Conservation (phyloP, 2,888 invertebrate genomes). For the Zelleria hepariella region DNA sequence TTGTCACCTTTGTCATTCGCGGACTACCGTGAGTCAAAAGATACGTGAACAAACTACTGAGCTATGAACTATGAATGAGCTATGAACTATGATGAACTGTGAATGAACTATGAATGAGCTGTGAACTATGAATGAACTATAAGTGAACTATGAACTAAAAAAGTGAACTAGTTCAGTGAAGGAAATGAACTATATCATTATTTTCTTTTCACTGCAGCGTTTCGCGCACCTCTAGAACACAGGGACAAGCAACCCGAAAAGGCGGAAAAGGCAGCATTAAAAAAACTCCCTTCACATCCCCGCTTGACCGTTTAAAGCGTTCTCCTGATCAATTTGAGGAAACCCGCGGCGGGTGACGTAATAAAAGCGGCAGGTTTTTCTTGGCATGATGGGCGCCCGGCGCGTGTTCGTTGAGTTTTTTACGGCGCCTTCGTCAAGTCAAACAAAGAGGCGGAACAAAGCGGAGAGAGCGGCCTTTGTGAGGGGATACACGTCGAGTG, state of each 20-base stretch:
- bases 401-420: constrained; percentile 40
- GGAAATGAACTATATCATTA: no score
- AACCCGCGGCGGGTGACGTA: constrained; percentile 13
- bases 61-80: no score
- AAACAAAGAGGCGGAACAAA: constrained; percentile 68
- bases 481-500: constrained; percentile 24
- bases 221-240: no score
- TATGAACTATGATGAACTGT: no score
- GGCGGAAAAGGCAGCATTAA: constrained; percentile 17
- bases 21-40: no score
- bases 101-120: no score
- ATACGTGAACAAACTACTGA: no score
- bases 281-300: not conserved
- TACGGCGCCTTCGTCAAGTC: constrained; percentile 44
- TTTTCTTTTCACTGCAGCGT: no score
- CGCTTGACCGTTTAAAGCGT: not conserved
- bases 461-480: constrained; percentile 64
- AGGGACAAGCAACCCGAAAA: not conserved
- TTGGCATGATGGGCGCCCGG: constrained; percentile 20
- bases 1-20: no score
- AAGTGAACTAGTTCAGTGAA: no score
- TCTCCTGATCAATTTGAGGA: not conserved
- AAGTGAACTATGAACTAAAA: no score
- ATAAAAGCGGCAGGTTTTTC: constrained; percentile 28
- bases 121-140: no score